Evolutionary conservation across 2,797 vertebrate species (phyloP).

Genomic region (Buphagus erythrorhynchus): DNA sequence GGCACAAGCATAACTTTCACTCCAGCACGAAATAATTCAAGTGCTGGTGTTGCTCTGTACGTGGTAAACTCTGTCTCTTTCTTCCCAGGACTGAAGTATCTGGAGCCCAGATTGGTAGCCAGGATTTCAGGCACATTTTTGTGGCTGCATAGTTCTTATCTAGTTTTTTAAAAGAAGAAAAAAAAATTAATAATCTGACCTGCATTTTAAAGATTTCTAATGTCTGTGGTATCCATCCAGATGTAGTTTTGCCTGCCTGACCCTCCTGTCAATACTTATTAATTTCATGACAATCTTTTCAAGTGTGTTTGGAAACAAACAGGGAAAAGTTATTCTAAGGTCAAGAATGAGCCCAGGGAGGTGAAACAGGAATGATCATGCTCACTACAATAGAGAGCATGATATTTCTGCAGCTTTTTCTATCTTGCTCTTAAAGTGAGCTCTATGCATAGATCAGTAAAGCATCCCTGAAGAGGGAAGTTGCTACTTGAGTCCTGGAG

Average conservation of each 20-base stretch:
- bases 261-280: constrained; percentile 67
- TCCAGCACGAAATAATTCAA: background rate
- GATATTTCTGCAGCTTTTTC: background rate
- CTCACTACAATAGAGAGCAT: background rate
- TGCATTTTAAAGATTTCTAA: constrained; percentile 7
- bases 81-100: background rate
- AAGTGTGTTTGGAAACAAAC: constrained; percentile 61
- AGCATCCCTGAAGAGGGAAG: background rate
- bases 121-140: constrained; percentile 21
- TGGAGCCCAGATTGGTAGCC: constrained; percentile 26
- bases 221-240: constrained; percentile 46
- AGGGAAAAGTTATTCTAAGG: constrained; percentile 34
- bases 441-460: background rate
- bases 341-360: constrained; percentile 37
- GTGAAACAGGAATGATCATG: background rate
- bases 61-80: background rate
- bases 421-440: background rate
- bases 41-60: background rate
- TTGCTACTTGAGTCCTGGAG: background rate
- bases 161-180: background rate
- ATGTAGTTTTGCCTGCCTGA: constrained; percentile 54
- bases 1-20: background rate
- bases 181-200: constrained; percentile 15
- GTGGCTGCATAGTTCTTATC: background rate
- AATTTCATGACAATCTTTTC: constrained; percentile 58